Conservation (phyloP, 1,140 invertebrate species). For the Mylabris phalerata region DNA sequence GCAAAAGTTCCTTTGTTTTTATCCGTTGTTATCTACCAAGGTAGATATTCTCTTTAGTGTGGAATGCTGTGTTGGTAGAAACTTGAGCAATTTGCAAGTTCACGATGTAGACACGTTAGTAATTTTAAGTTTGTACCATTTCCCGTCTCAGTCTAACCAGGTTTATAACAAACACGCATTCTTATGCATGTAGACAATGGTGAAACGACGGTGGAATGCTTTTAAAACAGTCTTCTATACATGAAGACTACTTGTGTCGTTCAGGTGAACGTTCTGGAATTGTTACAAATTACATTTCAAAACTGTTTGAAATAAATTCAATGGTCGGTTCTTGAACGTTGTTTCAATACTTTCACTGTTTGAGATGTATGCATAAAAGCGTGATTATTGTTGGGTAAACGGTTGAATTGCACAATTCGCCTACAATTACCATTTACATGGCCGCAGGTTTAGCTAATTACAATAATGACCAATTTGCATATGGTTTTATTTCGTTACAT, state of each 20-base stretch:
- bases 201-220: too few species aligned
- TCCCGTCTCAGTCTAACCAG: too few species aligned
- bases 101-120: constrained; percentile 7
- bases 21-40: neutral
- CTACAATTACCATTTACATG: constrained; percentile 26
- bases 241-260: too few species aligned
- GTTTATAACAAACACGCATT: too few species aligned
- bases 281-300: too few species aligned
- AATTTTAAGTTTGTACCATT: neutral
- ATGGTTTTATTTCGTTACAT: constrained; percentile 20
- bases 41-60: constrained; percentile 7
- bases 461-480: constrained; percentile 25
- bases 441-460: constrained; percentile 27
- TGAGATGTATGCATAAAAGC: too few species aligned
- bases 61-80: constrained; percentile 9
- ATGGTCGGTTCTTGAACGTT: too few species aligned
- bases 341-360: too few species aligned
- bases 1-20: constrained; percentile 16
- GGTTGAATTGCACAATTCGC: constrained; percentile 18
- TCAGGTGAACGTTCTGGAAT: too few species aligned
- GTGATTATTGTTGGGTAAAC: neutral
- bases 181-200: too few species aligned
- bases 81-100: constrained; percentile 18
- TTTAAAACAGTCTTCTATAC: too few species aligned
- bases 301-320: too few species aligned